phyloP scores from a whole-genome alignment of 1,140 invertebrate species.

The Drosophila albomicans region DNA sequence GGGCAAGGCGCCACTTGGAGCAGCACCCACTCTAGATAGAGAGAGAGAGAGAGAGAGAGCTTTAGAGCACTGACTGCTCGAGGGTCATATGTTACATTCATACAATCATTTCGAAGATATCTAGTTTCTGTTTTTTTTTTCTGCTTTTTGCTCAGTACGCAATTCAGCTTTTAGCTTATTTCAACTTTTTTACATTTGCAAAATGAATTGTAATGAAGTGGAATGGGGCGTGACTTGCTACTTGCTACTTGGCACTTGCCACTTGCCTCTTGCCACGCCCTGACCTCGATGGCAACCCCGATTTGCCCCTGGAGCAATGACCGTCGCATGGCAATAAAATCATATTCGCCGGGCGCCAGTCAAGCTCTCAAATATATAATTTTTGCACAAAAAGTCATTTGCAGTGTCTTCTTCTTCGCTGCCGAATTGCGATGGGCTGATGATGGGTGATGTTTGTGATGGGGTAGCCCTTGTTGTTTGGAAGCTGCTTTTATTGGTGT shows the following conservation, averaged over 20 bases:
- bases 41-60: not conserved
- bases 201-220: constrained; percentile 81
- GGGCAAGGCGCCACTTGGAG: constrained; percentile 68
- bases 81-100: constrained; percentile 8
- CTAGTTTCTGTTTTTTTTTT: constrained; percentile 14
- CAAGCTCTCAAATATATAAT: constrained; percentile 65
- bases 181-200: constrained; percentile 79
- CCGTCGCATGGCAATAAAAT: constrained; percentile 74
- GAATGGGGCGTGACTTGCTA: constrained; percentile 57
- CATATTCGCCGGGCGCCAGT: constrained; percentile 79
- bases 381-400: constrained; percentile 72
- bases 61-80: not conserved
- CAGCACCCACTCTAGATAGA: not conserved
- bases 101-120: constrained; percentile 40
- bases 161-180: constrained; percentile 49
- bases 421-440: not conserved
- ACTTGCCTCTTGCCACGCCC: constrained; percentile 26
- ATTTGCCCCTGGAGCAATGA: constrained; percentile 52
- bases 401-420: constrained; percentile 50
- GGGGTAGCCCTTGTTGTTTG: constrained; percentile 57
- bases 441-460: constrained; percentile 9
- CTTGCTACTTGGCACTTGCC: constrained; percentile 11
- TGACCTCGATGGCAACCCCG: constrained; percentile 10
- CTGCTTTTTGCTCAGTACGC: not conserved
- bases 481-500: constrained; percentile 75